These are phyloP conservation scores for Drosophila trapezifrons DNA, from an alignment of 1,140 invertebrate species.

Conservation along the genomic window DNA sequence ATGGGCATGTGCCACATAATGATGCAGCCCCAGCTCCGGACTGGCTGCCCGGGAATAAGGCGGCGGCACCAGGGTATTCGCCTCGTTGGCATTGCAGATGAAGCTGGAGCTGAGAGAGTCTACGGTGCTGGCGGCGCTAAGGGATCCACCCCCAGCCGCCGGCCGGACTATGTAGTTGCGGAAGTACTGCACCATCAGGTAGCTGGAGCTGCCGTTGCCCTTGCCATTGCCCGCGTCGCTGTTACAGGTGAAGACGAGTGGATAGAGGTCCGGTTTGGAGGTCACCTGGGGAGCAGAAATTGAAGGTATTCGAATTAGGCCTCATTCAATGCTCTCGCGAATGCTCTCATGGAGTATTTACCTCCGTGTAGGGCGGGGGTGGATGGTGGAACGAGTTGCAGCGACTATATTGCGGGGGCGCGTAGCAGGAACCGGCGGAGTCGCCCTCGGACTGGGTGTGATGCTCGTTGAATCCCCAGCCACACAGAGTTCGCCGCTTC, in stretches of 20 bases:
- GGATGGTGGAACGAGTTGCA: slow-evolving; percentile 91
- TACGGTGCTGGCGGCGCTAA: slow-evolving; percentile 92
- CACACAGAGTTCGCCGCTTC: slow-evolving; percentile 85
- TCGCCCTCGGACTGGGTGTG: slow-evolving; percentile 88
- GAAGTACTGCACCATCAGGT: slow-evolving; percentile 93
- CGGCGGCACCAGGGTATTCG: slow-evolving; percentile 91
- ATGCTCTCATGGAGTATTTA: slow-evolving; percentile 73
- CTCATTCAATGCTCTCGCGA: not conserved
- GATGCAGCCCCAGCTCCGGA: slow-evolving; percentile 86
- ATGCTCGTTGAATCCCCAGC: slow-evolving; percentile 84
- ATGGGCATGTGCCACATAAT: slow-evolving; percentile 78
- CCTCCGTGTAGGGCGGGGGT: slow-evolving; percentile 92
- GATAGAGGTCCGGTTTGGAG: slow-evolving; percentile 93
- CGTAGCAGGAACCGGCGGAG: slow-evolving; percentile 90
- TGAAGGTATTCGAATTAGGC: not conserved
- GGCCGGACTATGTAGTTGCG: slow-evolving; percentile 89
- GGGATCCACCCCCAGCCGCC: slow-evolving; percentile 88
- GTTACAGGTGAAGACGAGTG: slow-evolving; percentile 91
- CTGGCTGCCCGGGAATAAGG: slow-evolving; percentile 92
- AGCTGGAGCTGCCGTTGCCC: slow-evolving; percentile 88
- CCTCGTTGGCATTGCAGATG: slow-evolving; percentile 92
- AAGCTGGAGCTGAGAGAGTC: slow-evolving; percentile 93
- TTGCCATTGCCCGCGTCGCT: slow-evolving; percentile 86
- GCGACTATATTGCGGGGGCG: slow-evolving; percentile 90
- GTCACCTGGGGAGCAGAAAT: slow-evolving; percentile 87